phyloP scores from a whole-genome alignment of 2,888 invertebrate genomes.

The Lucinisca nassula region DNA sequence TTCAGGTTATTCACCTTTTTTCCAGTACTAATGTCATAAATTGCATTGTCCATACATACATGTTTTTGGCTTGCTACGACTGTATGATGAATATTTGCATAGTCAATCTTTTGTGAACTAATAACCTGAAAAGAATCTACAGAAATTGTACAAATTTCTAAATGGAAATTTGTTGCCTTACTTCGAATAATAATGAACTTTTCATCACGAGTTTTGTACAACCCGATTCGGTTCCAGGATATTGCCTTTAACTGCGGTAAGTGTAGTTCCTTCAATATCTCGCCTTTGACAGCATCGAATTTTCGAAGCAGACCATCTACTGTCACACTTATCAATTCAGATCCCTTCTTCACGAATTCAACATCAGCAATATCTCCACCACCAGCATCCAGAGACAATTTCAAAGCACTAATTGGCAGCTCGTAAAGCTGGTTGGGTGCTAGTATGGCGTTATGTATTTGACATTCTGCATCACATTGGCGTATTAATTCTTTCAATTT shows the following conservation, averaged over 20 bases:
- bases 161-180: conserved; percentile 10
- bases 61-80: conserved; percentile 47
- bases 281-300: conserved; percentile 61
- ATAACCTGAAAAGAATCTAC: conserved; percentile 51
- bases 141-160: conserved; percentile 41
- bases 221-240: conserved; percentile 39
- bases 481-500: conserved; percentile 49
- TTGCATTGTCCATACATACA: conserved; percentile 67
- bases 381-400: conserved; percentile 53
- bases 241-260: conserved; percentile 52
- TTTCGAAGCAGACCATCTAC: conserved; percentile 51
- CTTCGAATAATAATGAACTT: conserved; percentile 56
- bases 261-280: conserved; percentile 48
- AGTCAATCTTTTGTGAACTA: conserved; percentile 41
- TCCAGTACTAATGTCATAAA: conserved; percentile 59
- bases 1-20: conserved; percentile 64
- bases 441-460: conserved; percentile 49
- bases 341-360: conserved; percentile 47
- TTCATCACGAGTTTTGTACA: conserved; percentile 52
- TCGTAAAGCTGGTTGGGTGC: conserved; percentile 62
- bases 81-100: conserved; percentile 49
- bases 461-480: conserved; percentile 54
- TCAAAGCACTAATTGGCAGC: conserved; percentile 62
- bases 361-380: conserved; percentile 56
- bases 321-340: conserved; percentile 51